phyloP scores from a whole-genome alignment of 2,888 invertebrate genomes.

The Chalcis sispes region DNA sequence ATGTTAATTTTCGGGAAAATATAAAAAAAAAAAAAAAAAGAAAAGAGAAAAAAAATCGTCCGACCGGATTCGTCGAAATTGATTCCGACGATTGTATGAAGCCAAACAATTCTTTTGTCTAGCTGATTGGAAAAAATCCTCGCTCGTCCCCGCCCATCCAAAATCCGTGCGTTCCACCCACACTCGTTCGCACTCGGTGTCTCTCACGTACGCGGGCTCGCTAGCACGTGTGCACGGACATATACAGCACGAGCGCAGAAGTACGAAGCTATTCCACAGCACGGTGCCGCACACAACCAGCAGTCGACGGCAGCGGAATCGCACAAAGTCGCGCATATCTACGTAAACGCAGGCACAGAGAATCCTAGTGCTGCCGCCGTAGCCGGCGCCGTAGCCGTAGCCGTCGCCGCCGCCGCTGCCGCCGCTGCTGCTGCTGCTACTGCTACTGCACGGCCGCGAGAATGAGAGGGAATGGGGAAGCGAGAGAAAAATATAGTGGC shows the following conservation, averaged over 20 bases:
- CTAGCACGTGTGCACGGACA: neutral
- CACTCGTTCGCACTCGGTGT: neutral
- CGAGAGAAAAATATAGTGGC: slow-evolving; percentile 33
- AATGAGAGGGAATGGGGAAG: slow-evolving; percentile 49
- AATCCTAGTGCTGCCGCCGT: slow-evolving; percentile 14
- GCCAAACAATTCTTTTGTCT: slow-evolving; percentile 59
- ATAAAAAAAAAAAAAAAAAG: slow-evolving; percentile 44
- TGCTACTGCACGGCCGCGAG: slow-evolving; percentile 11
- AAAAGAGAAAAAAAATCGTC: slow-evolving; percentile 35
- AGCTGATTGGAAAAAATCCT: slow-evolving; percentile 56
- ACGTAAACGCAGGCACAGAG: slow-evolving; percentile 68
- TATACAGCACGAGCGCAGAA: neutral
- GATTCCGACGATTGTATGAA: slow-evolving; percentile 57
- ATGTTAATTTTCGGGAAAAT: slow-evolving; percentile 53
- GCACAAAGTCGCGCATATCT: slow-evolving; percentile 63
- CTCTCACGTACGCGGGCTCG: neutral
- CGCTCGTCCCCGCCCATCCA: slow-evolving; percentile 40
- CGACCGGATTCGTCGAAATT: slow-evolving; percentile 50
- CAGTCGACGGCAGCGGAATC: slow-evolving; percentile 34
- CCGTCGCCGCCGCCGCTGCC: too few relatives aligned
- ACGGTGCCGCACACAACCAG: slow-evolving; percentile 33
- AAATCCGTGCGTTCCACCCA: slow-evolving; percentile 48
- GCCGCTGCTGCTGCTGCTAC: too few relatives aligned
- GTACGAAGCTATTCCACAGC: neutral
- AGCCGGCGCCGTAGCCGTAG: too few relatives aligned